phyloP scores from a whole-genome alignment of 2,888 invertebrate genomes.

The Catocala fraxini region DNA sequence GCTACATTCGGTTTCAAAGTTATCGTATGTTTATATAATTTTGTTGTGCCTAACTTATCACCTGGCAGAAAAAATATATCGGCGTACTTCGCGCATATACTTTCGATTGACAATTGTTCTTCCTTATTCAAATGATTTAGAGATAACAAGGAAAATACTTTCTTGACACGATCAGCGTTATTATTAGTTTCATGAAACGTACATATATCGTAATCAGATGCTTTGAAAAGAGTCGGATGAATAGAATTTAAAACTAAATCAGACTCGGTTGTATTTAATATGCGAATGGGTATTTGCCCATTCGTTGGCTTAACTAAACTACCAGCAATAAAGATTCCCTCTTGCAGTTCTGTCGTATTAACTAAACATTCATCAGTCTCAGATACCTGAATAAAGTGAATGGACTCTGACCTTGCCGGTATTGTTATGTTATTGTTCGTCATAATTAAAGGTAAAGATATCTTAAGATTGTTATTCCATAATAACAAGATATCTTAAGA shows the following conservation, averaged over 20 bases:
- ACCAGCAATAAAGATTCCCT: too few species aligned
- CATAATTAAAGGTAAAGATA: slow-evolving; percentile 11
- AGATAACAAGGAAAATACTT: slow-evolving; percentile 31
- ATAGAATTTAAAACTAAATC: slow-evolving; percentile 24
- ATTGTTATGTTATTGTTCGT: slow-evolving; percentile 30
- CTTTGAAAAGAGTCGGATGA: slow-evolving; percentile 11
- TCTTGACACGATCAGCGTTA: slow-evolving; percentile 35
- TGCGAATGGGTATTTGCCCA: too few species aligned
- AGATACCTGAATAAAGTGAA: too few species aligned
- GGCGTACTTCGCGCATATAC: slow-evolving; percentile 36
- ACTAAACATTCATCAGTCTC: too few species aligned
- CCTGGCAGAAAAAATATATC: slow-evolving; percentile 38
- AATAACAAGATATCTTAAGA: too few species aligned
- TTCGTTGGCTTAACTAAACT: too few species aligned
- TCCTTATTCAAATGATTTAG: slow-evolving; percentile 27
- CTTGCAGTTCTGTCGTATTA: too few species aligned
- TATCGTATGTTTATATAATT: slow-evolving; percentile 32
- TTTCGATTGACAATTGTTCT: slow-evolving; percentile 26
- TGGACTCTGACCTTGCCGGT: neutral
- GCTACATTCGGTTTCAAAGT: slow-evolving; percentile 19
- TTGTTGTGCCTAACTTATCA: slow-evolving; percentile 33
- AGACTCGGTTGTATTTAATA: slow-evolving; percentile 31
- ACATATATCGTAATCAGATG: slow-evolving; percentile 31
- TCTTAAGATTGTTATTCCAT: too few species aligned
- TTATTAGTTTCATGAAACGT: slow-evolving; percentile 21